phyloP scores from a whole-genome alignment of 53 echinoderm and acorn worm genomes.

The Arbacia lixula region DNA sequence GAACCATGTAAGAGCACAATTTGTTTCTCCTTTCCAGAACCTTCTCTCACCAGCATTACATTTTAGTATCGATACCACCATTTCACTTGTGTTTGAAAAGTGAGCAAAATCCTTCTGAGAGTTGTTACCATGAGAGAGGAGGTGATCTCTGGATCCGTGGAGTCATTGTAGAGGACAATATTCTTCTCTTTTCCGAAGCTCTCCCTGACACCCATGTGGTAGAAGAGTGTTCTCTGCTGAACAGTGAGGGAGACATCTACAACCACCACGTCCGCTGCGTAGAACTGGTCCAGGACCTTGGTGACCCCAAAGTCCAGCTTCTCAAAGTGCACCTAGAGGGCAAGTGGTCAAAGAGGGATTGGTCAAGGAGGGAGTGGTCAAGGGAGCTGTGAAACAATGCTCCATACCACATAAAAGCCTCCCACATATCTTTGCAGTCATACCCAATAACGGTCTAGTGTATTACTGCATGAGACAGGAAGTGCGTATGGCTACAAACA shows the following conservation, averaged over 20 bases:
- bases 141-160: conserved; percentile 75
- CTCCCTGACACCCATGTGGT: conserved; percentile 96
- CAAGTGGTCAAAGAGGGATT: neutral
- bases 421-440: no score
- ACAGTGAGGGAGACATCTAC: conserved; percentile 89
- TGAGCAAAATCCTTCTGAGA: no score
- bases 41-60: no score
- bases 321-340: conserved; percentile 84
- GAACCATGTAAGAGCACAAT: conserved; percentile 78
- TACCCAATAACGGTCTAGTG: no score
- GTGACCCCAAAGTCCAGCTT: conserved; percentile 98
- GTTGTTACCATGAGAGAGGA: conserved; percentile 80
- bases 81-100: no score
- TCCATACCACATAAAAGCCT: no score
- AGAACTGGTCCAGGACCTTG: conserved; percentile 86
- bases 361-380: no score
- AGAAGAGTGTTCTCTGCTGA: conserved; percentile 89
- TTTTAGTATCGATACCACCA: no score
- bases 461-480: no score
- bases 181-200: conserved; percentile 95
- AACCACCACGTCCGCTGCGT: conserved; percentile 89
- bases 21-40: conserved; percentile 79
- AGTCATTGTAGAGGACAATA: conserved; percentile 85
- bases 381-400: no score
- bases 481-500: no score